Conservation (phyloP, 2,113 vertebrate genomes). For the Quiscalus mexicanus region DNA sequence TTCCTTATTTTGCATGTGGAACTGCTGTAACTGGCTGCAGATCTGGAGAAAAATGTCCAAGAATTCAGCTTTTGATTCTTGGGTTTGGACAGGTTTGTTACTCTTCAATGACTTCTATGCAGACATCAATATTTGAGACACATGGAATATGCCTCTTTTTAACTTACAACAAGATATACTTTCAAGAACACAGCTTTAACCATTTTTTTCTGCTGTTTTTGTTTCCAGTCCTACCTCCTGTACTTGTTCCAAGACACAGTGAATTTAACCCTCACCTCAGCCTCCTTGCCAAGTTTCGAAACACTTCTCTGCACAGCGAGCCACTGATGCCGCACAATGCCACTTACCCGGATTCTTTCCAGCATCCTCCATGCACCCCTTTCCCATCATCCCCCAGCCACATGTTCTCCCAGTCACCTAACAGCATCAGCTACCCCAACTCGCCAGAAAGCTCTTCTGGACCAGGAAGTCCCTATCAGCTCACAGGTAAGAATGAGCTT, state of each 20-base stretch:
- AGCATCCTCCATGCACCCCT: constrained; percentile 80
- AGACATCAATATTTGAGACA: background rate
- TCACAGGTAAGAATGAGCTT: constrained; percentile 79
- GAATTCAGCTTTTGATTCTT: background rate
- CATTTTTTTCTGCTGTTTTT: background rate
- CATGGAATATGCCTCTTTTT: background rate
- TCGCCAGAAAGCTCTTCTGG: constrained; percentile 88
- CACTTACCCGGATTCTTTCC: constrained; percentile 93
- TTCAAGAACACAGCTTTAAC: background rate
- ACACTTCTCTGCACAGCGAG: constrained; percentile 89
- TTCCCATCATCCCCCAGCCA: constrained; percentile 82
- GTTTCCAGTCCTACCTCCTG: constrained; percentile 89
- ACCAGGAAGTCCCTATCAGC: constrained; percentile 88
- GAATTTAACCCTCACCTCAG: constrained; percentile 98
- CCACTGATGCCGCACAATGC: constrained; percentile 96
- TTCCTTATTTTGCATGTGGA: background rate
- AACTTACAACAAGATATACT: background rate
- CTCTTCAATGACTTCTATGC: background rate
- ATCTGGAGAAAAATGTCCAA: background rate
- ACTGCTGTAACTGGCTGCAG: background rate
- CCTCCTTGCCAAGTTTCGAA: constrained; percentile 92
- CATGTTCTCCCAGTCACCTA: constrained; percentile 83
- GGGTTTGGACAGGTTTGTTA: background rate
- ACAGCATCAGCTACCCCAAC: constrained; percentile 82
- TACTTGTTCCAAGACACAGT: constrained; percentile 95